These are phyloP conservation scores for Sebastes alutus DNA, from an alignment of 2,797 vertebrate genomes.

Conservation along the genomic window DNA sequence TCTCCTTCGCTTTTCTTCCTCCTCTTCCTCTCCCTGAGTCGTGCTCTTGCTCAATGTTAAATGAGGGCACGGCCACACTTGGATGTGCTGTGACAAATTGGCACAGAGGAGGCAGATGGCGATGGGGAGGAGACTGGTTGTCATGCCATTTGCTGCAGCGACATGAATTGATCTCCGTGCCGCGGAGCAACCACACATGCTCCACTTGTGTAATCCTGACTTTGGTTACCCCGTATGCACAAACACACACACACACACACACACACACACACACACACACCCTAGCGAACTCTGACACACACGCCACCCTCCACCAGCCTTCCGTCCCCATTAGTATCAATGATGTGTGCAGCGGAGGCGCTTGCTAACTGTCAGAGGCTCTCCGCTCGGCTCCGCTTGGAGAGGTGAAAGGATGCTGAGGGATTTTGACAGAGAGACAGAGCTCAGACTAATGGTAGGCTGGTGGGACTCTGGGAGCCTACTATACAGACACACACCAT, in stretches of 20 bases:
- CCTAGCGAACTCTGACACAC: conserved; percentile 39
- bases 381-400: conserved; percentile 46
- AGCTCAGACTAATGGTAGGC: conserved; percentile 60
- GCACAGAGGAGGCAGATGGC: conserved; percentile 74
- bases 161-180: conserved; percentile 74
- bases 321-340: conserved; percentile 72
- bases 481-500: conserved; percentile 12
- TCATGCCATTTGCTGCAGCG: conserved; percentile 61
- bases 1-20: neutral
- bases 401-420: conserved; percentile 37
- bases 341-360: conserved; percentile 70
- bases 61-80: conserved; percentile 68
- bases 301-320: conserved; percentile 47
- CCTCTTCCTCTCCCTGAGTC: conserved; percentile 12
- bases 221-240: neutral
- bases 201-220: conserved; percentile 62
- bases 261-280: neutral
- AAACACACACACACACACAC: neutral
- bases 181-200: conserved; percentile 53
- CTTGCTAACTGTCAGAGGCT: conserved; percentile 62
- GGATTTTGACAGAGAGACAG: conserved; percentile 62
- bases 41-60: conserved; percentile 58
- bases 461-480: conserved; percentile 41
- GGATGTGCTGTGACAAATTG: conserved; percentile 78
- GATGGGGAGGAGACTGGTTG: conserved; percentile 72